These are phyloP conservation scores for Geococcyx californianus DNA, from an alignment of 2,113 vertebrate genomes.

Conservation along the genomic window DNA sequence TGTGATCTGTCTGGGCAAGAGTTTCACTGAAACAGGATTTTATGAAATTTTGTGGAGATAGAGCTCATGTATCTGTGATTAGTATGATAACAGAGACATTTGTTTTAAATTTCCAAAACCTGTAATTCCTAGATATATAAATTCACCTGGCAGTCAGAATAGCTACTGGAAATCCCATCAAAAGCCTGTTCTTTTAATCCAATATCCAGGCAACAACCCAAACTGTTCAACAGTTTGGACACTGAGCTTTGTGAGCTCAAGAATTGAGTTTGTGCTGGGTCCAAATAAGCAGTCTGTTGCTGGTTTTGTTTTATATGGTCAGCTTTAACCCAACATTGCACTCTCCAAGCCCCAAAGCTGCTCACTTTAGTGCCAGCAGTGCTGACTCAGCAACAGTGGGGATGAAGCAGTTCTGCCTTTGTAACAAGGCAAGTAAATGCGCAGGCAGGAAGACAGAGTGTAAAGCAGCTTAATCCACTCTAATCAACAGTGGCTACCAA, in stretches of 20 bases:
- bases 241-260: background rate
- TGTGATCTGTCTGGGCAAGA: background rate
- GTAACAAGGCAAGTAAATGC: background rate
- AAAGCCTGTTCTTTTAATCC: background rate
- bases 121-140: background rate
- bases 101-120: constrained; percentile 12
- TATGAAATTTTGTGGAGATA: background rate
- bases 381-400: background rate
- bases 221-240: background rate
- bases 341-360: background rate
- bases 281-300: constrained; percentile 5
- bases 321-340: background rate
- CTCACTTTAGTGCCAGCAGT: background rate
- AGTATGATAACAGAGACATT: background rate
- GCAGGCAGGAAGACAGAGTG: background rate
- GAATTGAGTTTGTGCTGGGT: background rate
- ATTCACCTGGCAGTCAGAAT: constrained; percentile 2
- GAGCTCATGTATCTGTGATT: constrained; percentile 1
- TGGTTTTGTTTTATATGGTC: background rate
- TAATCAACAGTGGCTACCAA: background rate
- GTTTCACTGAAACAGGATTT: background rate
- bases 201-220: background rate
- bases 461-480: background rate
- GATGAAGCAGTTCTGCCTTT: background rate
- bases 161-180: background rate